phyloP scores from a whole-genome alignment of 1,140 invertebrate genomes.

The Macrocentrus cingulum region DNA sequence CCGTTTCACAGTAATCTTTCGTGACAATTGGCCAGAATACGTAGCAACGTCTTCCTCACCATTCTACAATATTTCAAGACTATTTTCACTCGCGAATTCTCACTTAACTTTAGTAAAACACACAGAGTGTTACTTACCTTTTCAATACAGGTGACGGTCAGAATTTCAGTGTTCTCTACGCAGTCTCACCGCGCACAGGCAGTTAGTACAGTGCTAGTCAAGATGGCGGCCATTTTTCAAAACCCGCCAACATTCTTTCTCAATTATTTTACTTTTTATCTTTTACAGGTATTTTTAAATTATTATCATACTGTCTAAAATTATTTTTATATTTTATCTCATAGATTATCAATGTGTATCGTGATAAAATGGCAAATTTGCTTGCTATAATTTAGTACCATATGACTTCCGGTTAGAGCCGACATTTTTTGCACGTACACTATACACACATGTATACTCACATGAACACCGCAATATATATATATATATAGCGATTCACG shows the following conservation, averaged over 20 bases:
- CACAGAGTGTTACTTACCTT: constrained; percentile 42
- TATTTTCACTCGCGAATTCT: not conserved
- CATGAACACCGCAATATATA: too few species aligned
- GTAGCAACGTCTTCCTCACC: constrained; percentile 19
- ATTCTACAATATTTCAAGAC: not conserved
- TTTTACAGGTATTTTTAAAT: constrained; percentile 7
- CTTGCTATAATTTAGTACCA: too few species aligned
- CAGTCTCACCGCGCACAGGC: constrained; percentile 41
- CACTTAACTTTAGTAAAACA: constrained; percentile 28
- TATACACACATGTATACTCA: not conserved
- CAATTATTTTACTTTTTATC: constrained; percentile 3
- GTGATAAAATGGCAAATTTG: too few species aligned
- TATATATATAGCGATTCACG: too few species aligned
- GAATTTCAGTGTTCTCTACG: constrained; percentile 48
- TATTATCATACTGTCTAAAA: too few species aligned
- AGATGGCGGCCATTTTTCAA: constrained; percentile 27
- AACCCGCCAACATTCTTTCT: not conserved
- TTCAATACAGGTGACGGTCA: constrained; percentile 56
- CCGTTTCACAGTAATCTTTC: constrained; percentile 30
- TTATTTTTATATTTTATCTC: too few species aligned
- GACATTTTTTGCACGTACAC: too few species aligned
- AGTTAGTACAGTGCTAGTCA: constrained; percentile 33
- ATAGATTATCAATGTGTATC: too few species aligned
- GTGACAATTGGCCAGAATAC: constrained; percentile 43
- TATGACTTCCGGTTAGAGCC: constrained; percentile 38